Percentiles rank a stretch among this genome's conserved stretches.
Conservation (phyloP, 1,140 invertebrate genomes). For the Heliconius nattereri region DNA sequence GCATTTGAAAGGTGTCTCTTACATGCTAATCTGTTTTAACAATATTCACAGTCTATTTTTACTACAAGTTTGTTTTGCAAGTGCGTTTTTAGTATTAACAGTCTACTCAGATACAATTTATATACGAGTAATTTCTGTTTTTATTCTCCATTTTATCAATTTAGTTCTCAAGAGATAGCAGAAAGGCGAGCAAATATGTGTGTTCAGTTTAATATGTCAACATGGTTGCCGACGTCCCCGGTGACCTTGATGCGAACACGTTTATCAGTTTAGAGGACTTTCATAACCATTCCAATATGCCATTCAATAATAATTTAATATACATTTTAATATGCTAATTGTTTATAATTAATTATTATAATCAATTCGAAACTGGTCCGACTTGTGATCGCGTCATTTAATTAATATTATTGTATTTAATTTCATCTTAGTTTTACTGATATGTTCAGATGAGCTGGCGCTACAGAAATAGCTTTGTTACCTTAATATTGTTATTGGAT, state of each 20-base stretch:
- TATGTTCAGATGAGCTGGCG: neutral
- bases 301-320: neutral
- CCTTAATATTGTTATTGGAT: conserved; percentile 10
- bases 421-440: neutral
- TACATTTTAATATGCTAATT: neutral
- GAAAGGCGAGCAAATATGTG: conserved; percentile 30
- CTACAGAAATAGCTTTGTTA: neutral
- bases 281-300: conserved; percentile 20
- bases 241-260: conserved; percentile 55
- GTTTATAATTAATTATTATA: neutral
- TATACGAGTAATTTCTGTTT: neutral
- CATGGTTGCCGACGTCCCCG: conserved; percentile 38
- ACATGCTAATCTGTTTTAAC: conserved; percentile 30
- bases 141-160: neutral
- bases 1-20: conserved; percentile 41
- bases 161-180: conserved; percentile 30
- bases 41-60: conserved; percentile 27
- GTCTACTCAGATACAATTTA: neutral
- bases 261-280: conserved; percentile 49
- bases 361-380: neutral
- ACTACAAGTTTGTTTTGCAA: conserved; percentile 14
- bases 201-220: conserved; percentile 43
- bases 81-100: neutral
- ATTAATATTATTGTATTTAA: neutral
- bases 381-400: neutral